Evolutionary conservation across 2,113 vertebrate species (phyloP).

Genomic region (Ginglymostoma cirratum): DNA sequence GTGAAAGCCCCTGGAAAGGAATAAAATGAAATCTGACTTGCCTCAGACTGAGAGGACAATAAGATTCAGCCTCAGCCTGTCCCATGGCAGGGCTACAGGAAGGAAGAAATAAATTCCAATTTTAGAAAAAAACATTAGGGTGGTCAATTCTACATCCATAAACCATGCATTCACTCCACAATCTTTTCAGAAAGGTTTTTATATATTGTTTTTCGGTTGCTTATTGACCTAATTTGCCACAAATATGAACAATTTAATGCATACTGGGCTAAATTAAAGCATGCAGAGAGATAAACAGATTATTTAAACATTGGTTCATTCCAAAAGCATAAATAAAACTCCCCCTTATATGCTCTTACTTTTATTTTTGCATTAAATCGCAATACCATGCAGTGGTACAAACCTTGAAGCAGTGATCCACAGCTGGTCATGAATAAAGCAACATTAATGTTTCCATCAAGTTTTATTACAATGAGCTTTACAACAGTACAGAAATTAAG

Average conservation of each 20-base stretch:
- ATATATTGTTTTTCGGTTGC: background rate
- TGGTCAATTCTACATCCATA: constrained; percentile 36
- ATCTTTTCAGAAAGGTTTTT: constrained; percentile 31
- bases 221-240: constrained; percentile 23
- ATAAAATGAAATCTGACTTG: constrained; percentile 94
- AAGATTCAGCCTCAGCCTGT: constrained; percentile 97
- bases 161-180: constrained; percentile 37
- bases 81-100: constrained; percentile 95
- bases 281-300: constrained; percentile 33
- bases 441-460: constrained; percentile 78
- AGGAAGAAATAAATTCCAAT: constrained; percentile 88
- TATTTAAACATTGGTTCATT: background rate
- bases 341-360: constrained; percentile 25
- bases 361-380: constrained; percentile 28
- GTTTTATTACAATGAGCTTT: constrained; percentile 96
- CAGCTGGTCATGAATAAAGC: constrained; percentile 84
- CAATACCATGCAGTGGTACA: constrained; percentile 68
- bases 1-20: constrained; percentile 82
- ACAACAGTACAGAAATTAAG: constrained; percentile 83
- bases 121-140: constrained; percentile 75
- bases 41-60: constrained; percentile 98
- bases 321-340: constrained; percentile 15
- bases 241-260: background rate
- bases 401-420: constrained; percentile 82
- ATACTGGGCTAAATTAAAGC: background rate